These are phyloP conservation scores for Rhineura floridana DNA, from an alignment of 2,113 vertebrate genomes.

Conservation along the genomic window DNA sequence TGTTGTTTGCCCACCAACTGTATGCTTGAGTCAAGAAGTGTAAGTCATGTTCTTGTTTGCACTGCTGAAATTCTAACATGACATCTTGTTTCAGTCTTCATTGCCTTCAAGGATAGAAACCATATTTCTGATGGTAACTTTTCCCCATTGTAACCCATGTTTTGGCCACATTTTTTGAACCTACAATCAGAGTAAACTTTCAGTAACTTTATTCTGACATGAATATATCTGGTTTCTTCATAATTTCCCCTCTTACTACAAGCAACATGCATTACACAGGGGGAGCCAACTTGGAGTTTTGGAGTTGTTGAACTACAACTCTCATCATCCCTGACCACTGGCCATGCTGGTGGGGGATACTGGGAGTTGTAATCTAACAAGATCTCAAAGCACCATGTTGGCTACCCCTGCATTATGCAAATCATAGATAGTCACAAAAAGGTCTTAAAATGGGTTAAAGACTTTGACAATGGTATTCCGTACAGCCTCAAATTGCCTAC, in stretches of 20 bases:
- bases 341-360: not conserved
- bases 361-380: not conserved
- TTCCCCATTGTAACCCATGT: not conserved
- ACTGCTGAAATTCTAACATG: constrained; percentile 40
- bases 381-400: not conserved
- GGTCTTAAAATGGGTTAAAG: constrained; percentile 31
- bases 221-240: constrained; percentile 40
- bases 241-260: constrained; percentile 48
- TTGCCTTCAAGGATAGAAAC: constrained; percentile 47
- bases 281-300: not conserved
- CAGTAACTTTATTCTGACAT: constrained; percentile 47
- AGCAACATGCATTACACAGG: constrained; percentile 41
- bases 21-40: not conserved
- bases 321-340: not conserved
- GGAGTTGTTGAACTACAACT: not conserved
- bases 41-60: not conserved
- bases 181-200: constrained; percentile 39
- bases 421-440: constrained; percentile 1
- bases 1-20: constrained; percentile 6
- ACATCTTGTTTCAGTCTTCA: constrained; percentile 27
- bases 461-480: constrained; percentile 41
- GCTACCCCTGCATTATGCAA: constrained; percentile 24
- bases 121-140: constrained; percentile 27
- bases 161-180: not conserved
- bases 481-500: constrained; percentile 39